phyloP scores from a whole-genome alignment of 2,113 vertebrate species.

The Pluvianellus socialis region DNA sequence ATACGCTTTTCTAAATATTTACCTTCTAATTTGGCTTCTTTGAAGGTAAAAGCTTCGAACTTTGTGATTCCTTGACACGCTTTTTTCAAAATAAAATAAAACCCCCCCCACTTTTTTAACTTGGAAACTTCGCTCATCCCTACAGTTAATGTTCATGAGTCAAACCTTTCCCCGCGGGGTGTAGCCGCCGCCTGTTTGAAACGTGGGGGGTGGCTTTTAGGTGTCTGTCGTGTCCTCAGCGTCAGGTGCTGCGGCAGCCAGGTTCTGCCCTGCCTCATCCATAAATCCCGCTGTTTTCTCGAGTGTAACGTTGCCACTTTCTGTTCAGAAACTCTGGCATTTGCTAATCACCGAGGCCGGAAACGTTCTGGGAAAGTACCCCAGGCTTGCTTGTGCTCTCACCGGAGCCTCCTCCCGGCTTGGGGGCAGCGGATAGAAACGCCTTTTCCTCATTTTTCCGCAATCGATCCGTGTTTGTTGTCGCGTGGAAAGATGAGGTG shows the following conservation, averaged over 20 bases:
- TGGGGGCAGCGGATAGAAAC: too few relatives aligned
- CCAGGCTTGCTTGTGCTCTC: too few relatives aligned
- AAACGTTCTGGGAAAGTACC: neutral
- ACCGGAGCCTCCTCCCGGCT: neutral
- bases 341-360: neutral
- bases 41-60: neutral
- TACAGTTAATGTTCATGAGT: rapidly evolving
- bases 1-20: neutral
- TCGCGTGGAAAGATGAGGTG: rapidly evolving
- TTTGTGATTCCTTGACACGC: neutral
- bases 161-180: rapidly evolving
- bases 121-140: neutral
- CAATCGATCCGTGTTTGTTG: neutral
- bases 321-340: neutral
- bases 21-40: neutral
- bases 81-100: too few relatives aligned
- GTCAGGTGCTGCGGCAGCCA: neutral
- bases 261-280: neutral
- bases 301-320: neutral
- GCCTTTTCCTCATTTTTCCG: neutral
- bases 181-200: rapidly evolving
- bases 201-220: neutral
- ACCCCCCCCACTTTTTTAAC: neutral
- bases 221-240: rapidly evolving
- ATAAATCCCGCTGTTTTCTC: rapidly evolving